A percentile compares a stretch with the other conserved stretches of the same genome.
Conservation (phyloP, 2,888 invertebrate species). For the Corbicula japonica region DNA sequence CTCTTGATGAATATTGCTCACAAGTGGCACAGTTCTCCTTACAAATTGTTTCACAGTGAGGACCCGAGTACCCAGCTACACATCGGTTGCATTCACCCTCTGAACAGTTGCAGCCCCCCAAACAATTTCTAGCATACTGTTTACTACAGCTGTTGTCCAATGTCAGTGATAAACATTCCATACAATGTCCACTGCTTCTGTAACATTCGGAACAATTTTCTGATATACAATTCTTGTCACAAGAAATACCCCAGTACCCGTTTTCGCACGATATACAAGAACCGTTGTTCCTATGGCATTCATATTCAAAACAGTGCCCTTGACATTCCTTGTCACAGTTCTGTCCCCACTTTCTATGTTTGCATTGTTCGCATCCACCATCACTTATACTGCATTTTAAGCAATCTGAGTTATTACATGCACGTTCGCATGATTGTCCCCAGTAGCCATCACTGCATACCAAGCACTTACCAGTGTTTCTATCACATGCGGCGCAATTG, state of each 20-base stretch:
- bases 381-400: not conserved
- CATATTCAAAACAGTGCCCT: not conserved
- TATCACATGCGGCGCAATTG: not conserved
- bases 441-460: not conserved
- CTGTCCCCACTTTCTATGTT: not conserved
- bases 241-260: not conserved
- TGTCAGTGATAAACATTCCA: not conserved
- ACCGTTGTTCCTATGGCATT: not conserved
- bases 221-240: not conserved
- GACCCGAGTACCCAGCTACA: too few species aligned
- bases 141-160: not conserved
- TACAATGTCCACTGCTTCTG: not conserved
- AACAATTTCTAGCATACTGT: not conserved
- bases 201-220: not conserved
- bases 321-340: not conserved
- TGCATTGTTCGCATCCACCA: not conserved
- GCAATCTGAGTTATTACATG: not conserved
- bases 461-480: not conserved
- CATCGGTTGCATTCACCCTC: too few species aligned
- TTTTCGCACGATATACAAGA: not conserved
- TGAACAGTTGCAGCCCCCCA: not conserved
- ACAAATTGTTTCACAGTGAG: too few species aligned
- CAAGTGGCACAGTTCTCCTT: not conserved
- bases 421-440: not conserved
- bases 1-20: not conserved